These are phyloP conservation scores for Phalacrocorax pelagicus DNA, from an alignment of 2,113 vertebrate species.

Conservation along the genomic window DNA sequence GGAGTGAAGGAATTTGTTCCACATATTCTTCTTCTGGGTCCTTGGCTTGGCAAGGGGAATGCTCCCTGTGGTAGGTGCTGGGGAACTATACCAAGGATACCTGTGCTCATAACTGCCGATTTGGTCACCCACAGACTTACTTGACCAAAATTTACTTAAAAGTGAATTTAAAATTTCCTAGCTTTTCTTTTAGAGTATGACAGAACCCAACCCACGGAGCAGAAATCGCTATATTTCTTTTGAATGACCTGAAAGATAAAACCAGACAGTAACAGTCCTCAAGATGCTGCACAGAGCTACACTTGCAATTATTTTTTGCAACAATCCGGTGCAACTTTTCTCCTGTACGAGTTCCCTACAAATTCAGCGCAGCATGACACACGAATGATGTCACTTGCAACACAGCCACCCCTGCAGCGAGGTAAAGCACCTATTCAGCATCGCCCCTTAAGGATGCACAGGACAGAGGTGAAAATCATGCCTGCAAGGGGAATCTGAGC, in stretches of 20 bases:
- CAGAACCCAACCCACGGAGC: not conserved
- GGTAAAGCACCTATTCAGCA: not conserved
- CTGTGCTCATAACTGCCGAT: not conserved
- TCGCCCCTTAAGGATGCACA: too few species aligned
- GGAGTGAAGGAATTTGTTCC: not conserved
- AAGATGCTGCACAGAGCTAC: not conserved
- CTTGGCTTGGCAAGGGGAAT: not conserved
- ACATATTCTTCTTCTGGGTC: accelerated
- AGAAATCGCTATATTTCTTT: not conserved
- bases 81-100: not conserved
- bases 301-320: not conserved
- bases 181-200: not conserved
- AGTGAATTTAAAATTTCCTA: not conserved
- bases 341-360: not conserved
- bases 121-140: not conserved
- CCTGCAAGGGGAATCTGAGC: not conserved
- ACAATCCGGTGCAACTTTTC: not conserved
- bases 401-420: not conserved
- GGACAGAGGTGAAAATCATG: not conserved
- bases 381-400: not conserved
- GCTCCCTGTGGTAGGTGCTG: not conserved
- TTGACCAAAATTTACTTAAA: not conserved
- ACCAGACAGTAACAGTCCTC: not conserved
- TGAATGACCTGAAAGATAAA: not conserved
- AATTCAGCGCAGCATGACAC: not conserved